Evolutionary conservation across 2,797 vertebrate genomes (phyloP).

Genomic region (Protonibea diacanthus): DNA sequence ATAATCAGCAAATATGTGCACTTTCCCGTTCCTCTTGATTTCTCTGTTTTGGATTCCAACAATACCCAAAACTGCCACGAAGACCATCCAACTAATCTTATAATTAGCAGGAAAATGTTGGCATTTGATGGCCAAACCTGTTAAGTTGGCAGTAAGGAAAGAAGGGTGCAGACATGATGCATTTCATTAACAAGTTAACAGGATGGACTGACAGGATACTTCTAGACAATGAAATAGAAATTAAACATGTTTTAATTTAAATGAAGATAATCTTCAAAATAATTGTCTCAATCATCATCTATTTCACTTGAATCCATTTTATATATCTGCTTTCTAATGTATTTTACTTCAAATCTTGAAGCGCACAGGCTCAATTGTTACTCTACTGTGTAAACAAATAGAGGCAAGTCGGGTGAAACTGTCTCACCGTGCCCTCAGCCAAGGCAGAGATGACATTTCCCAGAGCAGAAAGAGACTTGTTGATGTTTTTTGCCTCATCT

Average conservation of each 20-base stretch:
- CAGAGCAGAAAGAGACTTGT: constrained; percentile 97
- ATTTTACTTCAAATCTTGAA: background rate
- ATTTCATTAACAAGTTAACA: constrained; percentile 4
- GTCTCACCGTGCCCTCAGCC: constrained; percentile 95
- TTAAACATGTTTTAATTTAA: constrained; percentile 10
- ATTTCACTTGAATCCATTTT: constrained; percentile 1
- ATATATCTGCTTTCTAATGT: background rate
- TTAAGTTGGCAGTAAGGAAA: constrained; percentile 35
- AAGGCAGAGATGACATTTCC: constrained; percentile 98
- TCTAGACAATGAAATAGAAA: background rate
- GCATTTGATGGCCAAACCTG: constrained; percentile 27
- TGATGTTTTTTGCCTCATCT: constrained; percentile 99
- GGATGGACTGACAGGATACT: background rate
- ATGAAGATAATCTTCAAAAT: background rate
- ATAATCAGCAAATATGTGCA: background rate
- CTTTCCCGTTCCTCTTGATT: background rate
- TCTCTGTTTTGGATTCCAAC: constrained; percentile 12
- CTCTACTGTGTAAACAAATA: background rate
- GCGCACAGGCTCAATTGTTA: background rate
- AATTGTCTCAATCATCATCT: too few relatives aligned
- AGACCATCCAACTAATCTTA: constrained; percentile 28
- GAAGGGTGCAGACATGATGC: background rate
- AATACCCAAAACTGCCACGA: background rate
- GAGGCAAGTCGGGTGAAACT: background rate
- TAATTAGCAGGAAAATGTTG: constrained; percentile 31